Evolutionary conservation across 2,113 vertebrate genomes (phyloP).

Genomic region (Paratilapia polleni): DNA sequence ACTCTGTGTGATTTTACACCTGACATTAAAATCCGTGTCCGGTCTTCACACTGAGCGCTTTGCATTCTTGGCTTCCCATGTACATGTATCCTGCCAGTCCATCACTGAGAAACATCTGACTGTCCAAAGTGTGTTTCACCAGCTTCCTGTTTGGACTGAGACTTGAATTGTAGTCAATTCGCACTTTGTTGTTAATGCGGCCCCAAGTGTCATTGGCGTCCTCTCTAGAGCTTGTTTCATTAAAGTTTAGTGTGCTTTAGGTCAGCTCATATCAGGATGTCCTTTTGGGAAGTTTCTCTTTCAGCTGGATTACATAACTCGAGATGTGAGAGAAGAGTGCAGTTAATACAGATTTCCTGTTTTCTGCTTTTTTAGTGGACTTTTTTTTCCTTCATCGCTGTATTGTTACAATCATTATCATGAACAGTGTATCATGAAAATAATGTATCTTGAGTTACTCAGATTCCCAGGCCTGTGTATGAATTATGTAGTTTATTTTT

Average conservation of each 20-base stretch:
- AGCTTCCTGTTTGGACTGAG: background rate
- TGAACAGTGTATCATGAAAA: no score
- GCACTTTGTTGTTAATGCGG: background rate
- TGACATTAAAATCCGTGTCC: constrained; percentile 18
- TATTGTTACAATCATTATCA: no score
- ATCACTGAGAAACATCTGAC: background rate
- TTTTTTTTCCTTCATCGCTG: background rate
- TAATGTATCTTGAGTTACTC: no score
- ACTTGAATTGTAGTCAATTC: background rate
- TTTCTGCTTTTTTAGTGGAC: background rate
- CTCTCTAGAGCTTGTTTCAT: background rate
- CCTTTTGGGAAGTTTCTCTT: background rate
- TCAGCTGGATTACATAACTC: background rate
- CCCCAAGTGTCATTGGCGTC: background rate
- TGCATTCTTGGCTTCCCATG: background rate
- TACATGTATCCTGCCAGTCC: background rate
- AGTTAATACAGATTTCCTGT: background rate
- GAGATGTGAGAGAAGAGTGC: background rate
- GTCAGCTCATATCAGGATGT: background rate
- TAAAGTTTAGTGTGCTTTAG: background rate
- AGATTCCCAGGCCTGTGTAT: no score
- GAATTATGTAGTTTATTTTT: no score
- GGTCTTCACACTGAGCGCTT: background rate
- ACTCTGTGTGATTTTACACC: constrained; percentile 38
- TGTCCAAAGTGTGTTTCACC: background rate